Base-by-base conservation (phyloP, 2,797 vertebrate genomes). In the Malurus leucopterus region DNA sequence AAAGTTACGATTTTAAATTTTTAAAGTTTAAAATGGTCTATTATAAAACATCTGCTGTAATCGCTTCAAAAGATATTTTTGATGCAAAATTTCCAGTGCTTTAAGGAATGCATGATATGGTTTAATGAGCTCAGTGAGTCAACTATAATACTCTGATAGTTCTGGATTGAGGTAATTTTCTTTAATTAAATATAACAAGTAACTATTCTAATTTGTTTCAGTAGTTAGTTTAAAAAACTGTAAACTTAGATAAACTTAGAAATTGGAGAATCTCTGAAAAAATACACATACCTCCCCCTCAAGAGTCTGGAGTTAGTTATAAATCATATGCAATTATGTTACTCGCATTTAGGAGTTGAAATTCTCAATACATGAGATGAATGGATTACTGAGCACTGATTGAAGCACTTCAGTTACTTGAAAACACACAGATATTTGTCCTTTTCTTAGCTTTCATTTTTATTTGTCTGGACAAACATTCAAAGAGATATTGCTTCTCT, bases 401-500 rank as follows among this genome's bases (percentile, higher is more conserved):
- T 84, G 92, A 96, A 95, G 94, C 78, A 92, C 73, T 87, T 90
- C 88, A 59, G 75, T 76, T 84, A 59, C 16, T 73, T 72, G 88
- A 80, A 92, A 94, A 90, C 47, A 73, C 47, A 58, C 1, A 6
- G 4, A 84, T 32, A 61, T 86, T 59, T 93, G 86, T 93, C 84
- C 78, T 51, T 78, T 78, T 75, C 67, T 84, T 34, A 73, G 50
- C 41, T 87, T 93, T 93, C 54, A 58, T 77, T 64, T 78, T 11
- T 65, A 62, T 95, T 96, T 96, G 94, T 96, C 96, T 92, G 96
- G 94, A 96, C 95, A 95, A 95, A 95, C 95, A 93, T 97, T 97
- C 96, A 97, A 97, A 97, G 96, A 97, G 97, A 97, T 98, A 98
- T 97, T 98, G 97, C 97, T 98, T 95, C 96, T 91, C 94, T 84